Evolutionary conservation across 2,888 invertebrate genomes (phyloP).

Genomic region (Stenotaenia linearis): DNA sequence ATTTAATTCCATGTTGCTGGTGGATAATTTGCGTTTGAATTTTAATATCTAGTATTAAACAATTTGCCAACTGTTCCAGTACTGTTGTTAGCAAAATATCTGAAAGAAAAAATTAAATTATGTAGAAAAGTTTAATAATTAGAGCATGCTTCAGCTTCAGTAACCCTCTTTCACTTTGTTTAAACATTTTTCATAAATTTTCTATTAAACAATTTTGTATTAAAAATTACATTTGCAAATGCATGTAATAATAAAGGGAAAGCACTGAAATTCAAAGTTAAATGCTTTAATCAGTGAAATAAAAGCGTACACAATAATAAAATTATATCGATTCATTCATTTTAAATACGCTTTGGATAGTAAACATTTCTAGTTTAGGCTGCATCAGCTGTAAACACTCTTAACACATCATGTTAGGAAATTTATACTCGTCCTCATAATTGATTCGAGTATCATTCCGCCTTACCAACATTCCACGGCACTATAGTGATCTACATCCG

Average conservation of each 20-base stretch:
- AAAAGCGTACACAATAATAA: not conserved
- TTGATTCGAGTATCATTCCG: constrained; percentile 26
- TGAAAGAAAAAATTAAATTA: too few species aligned
- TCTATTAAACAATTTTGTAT: too few species aligned
- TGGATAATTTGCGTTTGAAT: too few species aligned
- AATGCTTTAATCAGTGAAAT: not conserved
- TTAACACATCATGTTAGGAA: not conserved
- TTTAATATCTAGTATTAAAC: too few species aligned
- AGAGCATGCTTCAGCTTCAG: too few species aligned
- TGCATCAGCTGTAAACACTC: not conserved
- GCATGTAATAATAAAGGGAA: too few species aligned
- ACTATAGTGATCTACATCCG: constrained; percentile 21
- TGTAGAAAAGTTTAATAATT: too few species aligned
- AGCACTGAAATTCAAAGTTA: not conserved
- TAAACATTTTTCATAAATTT: too few species aligned
- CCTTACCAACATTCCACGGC: constrained; percentile 23
- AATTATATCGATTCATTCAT: not conserved
- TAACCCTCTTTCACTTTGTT: too few species aligned
- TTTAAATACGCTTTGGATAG: not conserved
- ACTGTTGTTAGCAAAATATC: too few species aligned
- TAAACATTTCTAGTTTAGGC: not conserved
- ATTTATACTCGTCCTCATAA: constrained; percentile 21
- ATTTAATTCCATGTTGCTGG: not conserved
- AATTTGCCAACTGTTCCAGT: too few species aligned
- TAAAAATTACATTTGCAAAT: too few species aligned